These are phyloP conservation scores for Mythimna lalbum DNA, from an alignment of 2,888 invertebrate species.

Conservation along the genomic window DNA sequence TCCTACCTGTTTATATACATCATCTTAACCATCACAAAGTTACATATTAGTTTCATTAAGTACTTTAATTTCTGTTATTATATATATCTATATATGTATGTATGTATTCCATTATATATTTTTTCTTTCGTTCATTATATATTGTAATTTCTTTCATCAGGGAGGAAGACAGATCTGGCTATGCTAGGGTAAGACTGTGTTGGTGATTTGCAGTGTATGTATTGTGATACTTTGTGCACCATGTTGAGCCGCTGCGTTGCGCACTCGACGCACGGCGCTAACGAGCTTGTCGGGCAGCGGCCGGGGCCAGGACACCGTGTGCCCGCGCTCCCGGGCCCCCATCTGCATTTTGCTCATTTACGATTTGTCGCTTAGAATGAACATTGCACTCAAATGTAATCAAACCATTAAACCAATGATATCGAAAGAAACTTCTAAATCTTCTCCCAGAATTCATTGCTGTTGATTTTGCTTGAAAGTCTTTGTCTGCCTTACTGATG, in stretches of 20 bases:
- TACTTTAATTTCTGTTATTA: constrained; percentile 62
- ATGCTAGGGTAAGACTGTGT: constrained; percentile 90
- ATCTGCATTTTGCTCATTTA: constrained; percentile 77
- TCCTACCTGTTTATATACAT: constrained; percentile 51
- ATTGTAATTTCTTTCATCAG: constrained; percentile 89
- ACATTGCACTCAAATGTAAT: constrained; percentile 72
- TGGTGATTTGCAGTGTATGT: constrained; percentile 86
- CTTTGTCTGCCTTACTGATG: constrained; percentile 90
- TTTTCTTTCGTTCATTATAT: constrained; percentile 73
- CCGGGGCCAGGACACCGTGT: constrained; percentile 12
- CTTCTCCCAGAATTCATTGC: constrained; percentile 68
- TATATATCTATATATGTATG: constrained; percentile 66
- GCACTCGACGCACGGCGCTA: constrained; percentile 60
- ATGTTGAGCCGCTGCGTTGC: constrained; percentile 36
- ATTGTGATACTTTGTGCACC: constrained; percentile 80
- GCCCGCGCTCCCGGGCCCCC: constrained; percentile 31
- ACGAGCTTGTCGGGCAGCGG: constrained; percentile 71
- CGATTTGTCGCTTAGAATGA: constrained; percentile 79
- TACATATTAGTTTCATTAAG: constrained; percentile 50
- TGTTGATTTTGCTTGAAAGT: constrained; percentile 80
- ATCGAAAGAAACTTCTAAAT: constrained; percentile 55
- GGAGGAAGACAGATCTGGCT: constrained; percentile 91
- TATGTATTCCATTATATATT: constrained; percentile 70
- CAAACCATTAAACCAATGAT: constrained; percentile 51
- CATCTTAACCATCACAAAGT: constrained; percentile 64